Conservation (phyloP, 2,797 vertebrate genomes). For the Discoglossus pictus region DNA sequence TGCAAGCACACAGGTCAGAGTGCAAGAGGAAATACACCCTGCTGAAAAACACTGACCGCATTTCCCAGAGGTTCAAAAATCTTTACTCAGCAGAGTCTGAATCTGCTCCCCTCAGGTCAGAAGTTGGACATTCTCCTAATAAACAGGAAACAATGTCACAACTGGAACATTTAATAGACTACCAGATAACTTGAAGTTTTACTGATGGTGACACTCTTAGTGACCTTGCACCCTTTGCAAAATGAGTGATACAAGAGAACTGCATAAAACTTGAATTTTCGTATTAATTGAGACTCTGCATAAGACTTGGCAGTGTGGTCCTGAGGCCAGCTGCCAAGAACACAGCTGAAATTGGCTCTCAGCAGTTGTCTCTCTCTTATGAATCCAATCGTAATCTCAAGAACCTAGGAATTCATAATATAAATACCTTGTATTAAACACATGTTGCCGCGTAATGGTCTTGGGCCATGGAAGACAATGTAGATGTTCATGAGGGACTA, state of each 20-base stretch:
- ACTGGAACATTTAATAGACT: conserved; percentile 3
- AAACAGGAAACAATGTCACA: conserved; percentile 39
- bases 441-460: conserved; percentile 1
- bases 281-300: conserved; percentile 24
- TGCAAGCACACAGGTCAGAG: background rate
- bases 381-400: conserved; percentile 18
- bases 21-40: conserved; percentile 14
- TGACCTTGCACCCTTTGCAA: background rate
- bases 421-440: conserved; percentile 30
- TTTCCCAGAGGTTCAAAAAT: conserved; percentile 9
- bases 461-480: background rate
- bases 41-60: background rate
- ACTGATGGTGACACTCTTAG: background rate
- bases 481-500: background rate
- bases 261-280: conserved; percentile 16
- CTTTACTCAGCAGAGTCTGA: background rate
- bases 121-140: conserved; percentile 7
- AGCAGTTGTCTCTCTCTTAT: conserved; percentile 31
- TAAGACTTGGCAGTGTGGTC: conserved; percentile 7
- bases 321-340: conserved; percentile 29
- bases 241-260: background rate
- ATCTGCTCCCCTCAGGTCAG: conserved; percentile 6
- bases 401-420: conserved; percentile 31
- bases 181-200: background rate
- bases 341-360: conserved; percentile 27